These are phyloP conservation scores for Cathartes aura DNA, from an alignment of 2,113 vertebrate genomes.

Conservation along the genomic window DNA sequence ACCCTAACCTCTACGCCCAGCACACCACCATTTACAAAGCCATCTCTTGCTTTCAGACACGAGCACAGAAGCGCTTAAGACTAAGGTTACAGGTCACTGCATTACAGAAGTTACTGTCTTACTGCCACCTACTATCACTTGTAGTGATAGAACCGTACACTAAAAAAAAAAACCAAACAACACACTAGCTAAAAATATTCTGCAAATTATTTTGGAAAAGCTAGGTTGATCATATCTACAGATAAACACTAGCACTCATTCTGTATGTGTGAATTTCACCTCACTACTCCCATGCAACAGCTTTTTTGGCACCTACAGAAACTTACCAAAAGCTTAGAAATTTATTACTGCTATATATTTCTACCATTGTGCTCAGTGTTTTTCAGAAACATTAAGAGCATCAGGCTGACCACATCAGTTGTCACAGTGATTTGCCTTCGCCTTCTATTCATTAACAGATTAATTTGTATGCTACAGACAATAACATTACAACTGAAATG, in stretches of 20 bases:
- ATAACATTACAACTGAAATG: not conserved
- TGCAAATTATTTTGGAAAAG: not conserved
- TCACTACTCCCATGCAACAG: not conserved
- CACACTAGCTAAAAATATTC: not conserved
- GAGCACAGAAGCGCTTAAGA: not conserved
- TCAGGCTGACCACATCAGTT: not conserved
- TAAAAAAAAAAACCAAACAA: not conserved
- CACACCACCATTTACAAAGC: not conserved
- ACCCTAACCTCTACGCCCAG: not conserved
- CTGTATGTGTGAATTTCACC: not conserved
- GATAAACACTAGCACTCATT: not conserved
- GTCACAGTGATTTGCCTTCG: not conserved
- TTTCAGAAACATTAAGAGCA: not conserved
- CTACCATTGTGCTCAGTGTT: not conserved
- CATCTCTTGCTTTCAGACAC: not conserved
- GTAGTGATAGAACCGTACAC: accelerated
- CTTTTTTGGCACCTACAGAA: not conserved
- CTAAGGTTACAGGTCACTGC: not conserved
- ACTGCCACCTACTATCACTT: not conserved
- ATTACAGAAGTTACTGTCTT: not conserved
- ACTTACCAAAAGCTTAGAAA: not conserved
- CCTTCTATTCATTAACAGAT: not conserved
- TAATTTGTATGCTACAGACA: not conserved
- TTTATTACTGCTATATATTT: not conserved
- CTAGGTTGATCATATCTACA: not conserved